A percentile compares a stretch with the other conserved stretches of the same genome.
phyloP scores from a whole-genome alignment of 2,888 invertebrate species.

The Cancer borealis region DNA sequence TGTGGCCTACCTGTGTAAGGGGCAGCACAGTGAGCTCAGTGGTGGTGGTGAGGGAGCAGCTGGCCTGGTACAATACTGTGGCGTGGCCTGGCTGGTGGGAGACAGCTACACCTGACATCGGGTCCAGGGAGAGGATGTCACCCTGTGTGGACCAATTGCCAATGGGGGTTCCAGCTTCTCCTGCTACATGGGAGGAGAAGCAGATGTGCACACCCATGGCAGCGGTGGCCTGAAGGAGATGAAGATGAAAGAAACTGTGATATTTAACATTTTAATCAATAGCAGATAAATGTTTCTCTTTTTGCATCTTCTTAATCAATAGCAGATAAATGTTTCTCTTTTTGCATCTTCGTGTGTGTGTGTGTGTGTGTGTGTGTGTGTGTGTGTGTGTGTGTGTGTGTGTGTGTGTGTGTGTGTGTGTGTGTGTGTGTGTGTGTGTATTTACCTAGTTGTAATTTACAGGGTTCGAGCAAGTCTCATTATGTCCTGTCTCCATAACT shows the following conservation, averaged over 20 bases:
- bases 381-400: not conserved
- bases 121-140: slow-evolving; percentile 44
- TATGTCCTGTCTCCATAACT: too few species aligned
- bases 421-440: too few species aligned
- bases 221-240: slow-evolving; percentile 42
- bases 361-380: not conserved
- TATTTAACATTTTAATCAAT: not conserved
- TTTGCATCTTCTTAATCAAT: not conserved
- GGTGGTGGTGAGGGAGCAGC: slow-evolving; percentile 33
- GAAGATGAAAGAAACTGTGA: not conserved
- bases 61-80: slow-evolving; percentile 55
- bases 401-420: too few species aligned
- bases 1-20: slow-evolving; percentile 53
- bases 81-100: slow-evolving; percentile 56
- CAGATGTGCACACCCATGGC: slow-evolving; percentile 64
- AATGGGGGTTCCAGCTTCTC: slow-evolving; percentile 36
- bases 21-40: slow-evolving; percentile 61
- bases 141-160: slow-evolving; percentile 63
- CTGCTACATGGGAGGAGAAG: slow-evolving; percentile 51
- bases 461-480: too few species aligned
- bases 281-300: not conserved
- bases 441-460: too few species aligned
- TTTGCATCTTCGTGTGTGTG: not conserved
- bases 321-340: not conserved
- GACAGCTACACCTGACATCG: slow-evolving; percentile 48